phyloP scores from a whole-genome alignment of 2,113 vertebrate genomes.

The Balaenoptera acutorostrata region DNA sequence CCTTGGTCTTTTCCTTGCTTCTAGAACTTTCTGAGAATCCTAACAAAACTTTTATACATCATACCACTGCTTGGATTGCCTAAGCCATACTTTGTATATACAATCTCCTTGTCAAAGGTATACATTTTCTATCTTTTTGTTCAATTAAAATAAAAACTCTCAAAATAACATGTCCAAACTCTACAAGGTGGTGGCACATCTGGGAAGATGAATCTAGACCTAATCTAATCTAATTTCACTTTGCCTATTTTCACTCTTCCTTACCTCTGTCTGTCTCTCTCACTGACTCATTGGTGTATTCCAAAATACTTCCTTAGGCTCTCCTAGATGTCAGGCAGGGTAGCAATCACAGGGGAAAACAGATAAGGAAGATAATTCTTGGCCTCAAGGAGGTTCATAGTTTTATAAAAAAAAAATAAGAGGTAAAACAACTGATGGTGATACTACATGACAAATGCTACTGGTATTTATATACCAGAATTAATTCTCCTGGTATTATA shows the following conservation, averaged over 20 bases:
- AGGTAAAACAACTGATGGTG: not conserved
- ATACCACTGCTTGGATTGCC: not conserved
- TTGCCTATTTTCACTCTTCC: not conserved
- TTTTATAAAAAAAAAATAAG: not conserved
- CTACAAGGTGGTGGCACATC: not conserved
- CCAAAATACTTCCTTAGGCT: not conserved
- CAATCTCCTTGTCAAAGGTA: not conserved
- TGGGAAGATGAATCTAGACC: not conserved
- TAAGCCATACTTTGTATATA: not conserved
- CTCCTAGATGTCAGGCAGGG: not conserved
- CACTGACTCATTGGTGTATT: not conserved
- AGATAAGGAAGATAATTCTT: not conserved
- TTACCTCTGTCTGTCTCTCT: not conserved
- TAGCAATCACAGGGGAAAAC: not conserved
- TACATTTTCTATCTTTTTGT: not conserved
- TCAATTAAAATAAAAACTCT: not conserved
- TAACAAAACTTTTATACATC: not conserved
- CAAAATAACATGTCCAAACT: not conserved
- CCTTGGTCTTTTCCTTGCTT: not conserved
- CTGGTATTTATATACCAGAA: not conserved
- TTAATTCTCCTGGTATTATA: not conserved
- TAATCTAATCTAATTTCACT: not conserved
- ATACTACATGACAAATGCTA: not conserved
- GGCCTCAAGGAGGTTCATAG: not conserved
- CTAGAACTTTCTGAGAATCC: not conserved